Percentiles rank a stretch among this genome's conserved stretches.
Evolutionary conservation across 1,140 invertebrate species (phyloP).

Genomic region (Drosophila asahinai): DNA sequence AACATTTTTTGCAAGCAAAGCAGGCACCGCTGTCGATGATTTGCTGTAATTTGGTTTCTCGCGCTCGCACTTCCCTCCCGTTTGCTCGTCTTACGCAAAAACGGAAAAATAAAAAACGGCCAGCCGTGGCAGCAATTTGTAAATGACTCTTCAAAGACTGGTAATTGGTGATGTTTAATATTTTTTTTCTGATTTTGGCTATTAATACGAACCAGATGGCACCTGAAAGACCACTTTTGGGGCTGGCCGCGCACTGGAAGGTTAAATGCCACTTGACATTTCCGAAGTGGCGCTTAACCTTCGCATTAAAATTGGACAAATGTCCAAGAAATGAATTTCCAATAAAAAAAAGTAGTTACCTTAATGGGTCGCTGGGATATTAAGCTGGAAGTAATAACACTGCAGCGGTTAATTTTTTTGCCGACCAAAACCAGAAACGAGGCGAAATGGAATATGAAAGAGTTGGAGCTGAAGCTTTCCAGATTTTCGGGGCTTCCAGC

Average conservation of each 20-base stretch:
- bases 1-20: constrained; percentile 40
- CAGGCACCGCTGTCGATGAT: constrained; percentile 16
- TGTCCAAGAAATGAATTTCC: constrained; percentile 67
- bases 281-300: constrained; percentile 71
- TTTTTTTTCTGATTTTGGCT: constrained; percentile 49
- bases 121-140: constrained; percentile 64
- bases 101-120: constrained; percentile 32
- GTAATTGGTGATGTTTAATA: constrained; percentile 59
- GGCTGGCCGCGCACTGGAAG: constrained; percentile 61
- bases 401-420: constrained; percentile 16
- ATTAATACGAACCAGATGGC: constrained; percentile 79
- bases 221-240: constrained; percentile 66
- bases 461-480: constrained; percentile 38
- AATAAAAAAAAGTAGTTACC: constrained; percentile 45
- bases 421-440: constrained; percentile 65
- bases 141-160: constrained; percentile 61
- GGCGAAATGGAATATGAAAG: constrained; percentile 52
- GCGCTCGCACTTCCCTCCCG: constrained; percentile 24
- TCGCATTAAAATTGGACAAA: constrained; percentile 68
- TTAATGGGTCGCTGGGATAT: constrained; percentile 64
- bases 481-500: constrained; percentile 74
- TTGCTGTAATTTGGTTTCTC: constrained; percentile 30
- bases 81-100: constrained; percentile 64
- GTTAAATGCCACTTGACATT: constrained; percentile 82
- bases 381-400: constrained; percentile 36